phyloP scores from a whole-genome alignment of 2,888 invertebrate genomes.

The Macrosoma leucophasiata region DNA sequence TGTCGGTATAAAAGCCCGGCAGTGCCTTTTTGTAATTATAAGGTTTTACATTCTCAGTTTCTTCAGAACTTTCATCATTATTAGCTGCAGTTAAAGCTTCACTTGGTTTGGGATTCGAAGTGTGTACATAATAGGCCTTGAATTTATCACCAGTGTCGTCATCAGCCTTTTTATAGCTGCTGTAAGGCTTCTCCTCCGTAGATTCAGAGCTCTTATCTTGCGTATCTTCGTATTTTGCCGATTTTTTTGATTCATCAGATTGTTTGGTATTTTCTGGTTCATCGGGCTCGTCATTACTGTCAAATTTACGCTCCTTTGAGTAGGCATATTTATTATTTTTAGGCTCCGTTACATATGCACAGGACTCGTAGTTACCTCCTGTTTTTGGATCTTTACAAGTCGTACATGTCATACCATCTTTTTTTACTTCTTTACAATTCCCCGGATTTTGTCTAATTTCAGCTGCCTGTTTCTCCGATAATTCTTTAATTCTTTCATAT shows the following conservation, averaged over 20 bases:
- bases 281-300: conserved; percentile 75
- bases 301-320: conserved; percentile 78
- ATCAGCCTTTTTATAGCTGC: conserved; percentile 39
- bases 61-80: conserved; percentile 51
- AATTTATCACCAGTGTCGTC: conserved; percentile 50
- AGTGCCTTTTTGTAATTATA: conserved; percentile 66
- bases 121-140: conserved; percentile 57
- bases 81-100: conserved; percentile 51
- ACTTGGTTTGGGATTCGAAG: conserved; percentile 53
- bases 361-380: conserved; percentile 86
- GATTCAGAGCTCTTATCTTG: conserved; percentile 40
- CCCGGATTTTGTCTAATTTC: conserved; percentile 77
- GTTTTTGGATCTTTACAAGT: conserved; percentile 84
- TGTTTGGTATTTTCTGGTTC: conserved; percentile 61
- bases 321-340: conserved; percentile 82
- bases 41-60: conserved; percentile 48
- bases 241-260: conserved; percentile 44
- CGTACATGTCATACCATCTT: conserved; percentile 81
- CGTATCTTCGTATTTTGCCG: conserved; percentile 52
- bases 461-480: conserved; percentile 78
- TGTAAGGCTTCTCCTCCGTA: conserved; percentile 40
- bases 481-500: conserved; percentile 74
- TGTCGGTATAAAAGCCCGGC: conserved; percentile 69
- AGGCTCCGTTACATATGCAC: conserved; percentile 85
- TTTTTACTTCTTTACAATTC: conserved; percentile 79